Percentiles rank a stretch among this genome's conserved stretches.
These are phyloP conservation scores for Acanthosepion esculentum DNA, from an alignment of 2,888 invertebrate species.

Conservation along the genomic window DNA sequence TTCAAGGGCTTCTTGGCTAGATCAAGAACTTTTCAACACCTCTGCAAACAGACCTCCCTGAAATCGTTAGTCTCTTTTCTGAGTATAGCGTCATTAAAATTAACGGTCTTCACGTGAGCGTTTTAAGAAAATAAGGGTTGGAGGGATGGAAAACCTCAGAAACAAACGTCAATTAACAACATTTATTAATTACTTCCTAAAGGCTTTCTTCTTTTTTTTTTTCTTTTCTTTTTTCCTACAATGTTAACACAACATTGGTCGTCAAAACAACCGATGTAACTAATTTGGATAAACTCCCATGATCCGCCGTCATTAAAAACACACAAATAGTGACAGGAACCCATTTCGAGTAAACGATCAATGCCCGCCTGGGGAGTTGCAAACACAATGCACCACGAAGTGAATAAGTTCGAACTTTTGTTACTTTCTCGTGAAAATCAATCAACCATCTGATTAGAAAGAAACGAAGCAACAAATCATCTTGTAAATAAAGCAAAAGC, in stretches of 20 bases:
- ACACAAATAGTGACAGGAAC: neutral
- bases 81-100: neutral
- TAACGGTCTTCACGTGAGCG: neutral
- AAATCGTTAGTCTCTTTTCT: neutral
- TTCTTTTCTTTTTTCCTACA: too few relatives aligned
- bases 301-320: neutral
- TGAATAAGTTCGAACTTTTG: too few relatives aligned
- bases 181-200: neutral
- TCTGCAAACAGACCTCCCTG: too few relatives aligned
- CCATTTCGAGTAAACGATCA: neutral
- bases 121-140: neutral
- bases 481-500: too few relatives aligned
- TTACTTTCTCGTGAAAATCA: too few relatives aligned
- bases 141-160: accelerated
- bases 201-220: neutral
- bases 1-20: too few relatives aligned
- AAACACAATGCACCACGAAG: neutral
- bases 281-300: neutral
- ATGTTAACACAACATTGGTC: neutral
- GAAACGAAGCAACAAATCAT: too few relatives aligned
- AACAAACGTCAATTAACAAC: neutral
- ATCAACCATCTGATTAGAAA: too few relatives aligned
- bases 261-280: neutral
- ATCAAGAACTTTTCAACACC: too few relatives aligned
- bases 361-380: neutral